These are phyloP conservation scores for Microchirus variegatus DNA, from an alignment of 2,797 vertebrate species.

Conservation along the genomic window DNA sequence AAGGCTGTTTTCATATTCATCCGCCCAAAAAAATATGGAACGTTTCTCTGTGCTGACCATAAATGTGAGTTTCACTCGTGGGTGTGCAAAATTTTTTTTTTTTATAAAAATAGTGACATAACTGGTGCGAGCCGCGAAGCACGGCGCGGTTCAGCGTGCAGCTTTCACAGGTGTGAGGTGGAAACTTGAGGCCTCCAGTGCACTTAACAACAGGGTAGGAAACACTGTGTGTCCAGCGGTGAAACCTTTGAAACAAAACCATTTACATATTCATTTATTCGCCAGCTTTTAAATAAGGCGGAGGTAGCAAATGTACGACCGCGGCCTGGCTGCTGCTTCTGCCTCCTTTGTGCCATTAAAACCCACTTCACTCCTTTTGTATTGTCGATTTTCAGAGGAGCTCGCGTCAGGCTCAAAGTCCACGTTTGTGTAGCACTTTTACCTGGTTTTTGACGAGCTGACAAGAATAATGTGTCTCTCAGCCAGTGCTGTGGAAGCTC, in stretches of 20 bases:
- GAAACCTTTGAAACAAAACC: background rate
- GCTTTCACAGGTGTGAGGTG: background rate
- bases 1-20: constrained; percentile 3
- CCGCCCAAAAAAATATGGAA: background rate
- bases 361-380: background rate
- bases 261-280: constrained; percentile 2
- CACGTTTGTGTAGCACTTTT: too few relatives aligned
- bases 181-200: background rate
- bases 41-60: background rate
- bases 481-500: background rate
- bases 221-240: background rate
- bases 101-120: background rate
- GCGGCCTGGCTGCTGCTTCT: background rate
- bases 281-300: background rate
- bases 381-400: background rate
- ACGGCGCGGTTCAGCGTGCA: background rate
- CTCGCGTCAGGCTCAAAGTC: background rate
- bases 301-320: background rate
- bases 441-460: too few relatives aligned
- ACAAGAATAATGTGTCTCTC: too few relatives aligned
- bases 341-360: constrained; percentile 1
- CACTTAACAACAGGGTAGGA: constrained; percentile 4
- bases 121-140: background rate
- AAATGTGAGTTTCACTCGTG: background rate
- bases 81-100: background rate